Base-by-base conservation (phyloP, 1,140 invertebrate species). In the Homalodisca vitripennis region DNA sequence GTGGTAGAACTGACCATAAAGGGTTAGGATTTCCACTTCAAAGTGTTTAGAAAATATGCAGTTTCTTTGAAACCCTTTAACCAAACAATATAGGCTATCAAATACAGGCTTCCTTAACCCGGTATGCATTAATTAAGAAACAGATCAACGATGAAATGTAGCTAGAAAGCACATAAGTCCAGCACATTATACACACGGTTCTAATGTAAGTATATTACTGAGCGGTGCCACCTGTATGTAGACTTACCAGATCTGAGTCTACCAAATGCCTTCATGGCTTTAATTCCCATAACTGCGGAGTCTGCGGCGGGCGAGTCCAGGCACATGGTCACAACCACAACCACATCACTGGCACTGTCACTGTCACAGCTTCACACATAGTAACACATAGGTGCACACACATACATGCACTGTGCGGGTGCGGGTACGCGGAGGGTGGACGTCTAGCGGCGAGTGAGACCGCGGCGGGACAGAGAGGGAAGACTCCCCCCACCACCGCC, bases 241-340 rank as follows among this genome's bases (percentile, higher is more conserved):
- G 12, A 30, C 55, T 60, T 24, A 60, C 55, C 55, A 30, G 55
- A 60, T 60, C 55, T 60, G 75, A 80, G 76, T 78, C 82, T 82
- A 78, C 77, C 80, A 75, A 81, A 83, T 71, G 82, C 82, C 77
- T 83, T 83, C 80, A 83, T 82, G 75, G 81, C 80, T 80, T 82
- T 83, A 79, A 83, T 82, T 81, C 81, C 82, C 82, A 83, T 82
- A 77, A 81, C 81, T 80, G 75, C 77, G 74, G 81, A 77, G 74
- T 75, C 72, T 71, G 78, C 78, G 68, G 71, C 72, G n/a, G n/a
- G n/a, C 26, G 53, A 48, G 10, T 53, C 46, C 46, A 6, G 41
- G 41, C 63, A 66, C 63, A 66, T 46, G 41, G 29, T 68, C 62
- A 64, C 29, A 64, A 27, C 57, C 62, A 41, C 66, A 41, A n/a